Conservation (phyloP, 2,888 invertebrate species). For the Autographa gamma region DNA sequence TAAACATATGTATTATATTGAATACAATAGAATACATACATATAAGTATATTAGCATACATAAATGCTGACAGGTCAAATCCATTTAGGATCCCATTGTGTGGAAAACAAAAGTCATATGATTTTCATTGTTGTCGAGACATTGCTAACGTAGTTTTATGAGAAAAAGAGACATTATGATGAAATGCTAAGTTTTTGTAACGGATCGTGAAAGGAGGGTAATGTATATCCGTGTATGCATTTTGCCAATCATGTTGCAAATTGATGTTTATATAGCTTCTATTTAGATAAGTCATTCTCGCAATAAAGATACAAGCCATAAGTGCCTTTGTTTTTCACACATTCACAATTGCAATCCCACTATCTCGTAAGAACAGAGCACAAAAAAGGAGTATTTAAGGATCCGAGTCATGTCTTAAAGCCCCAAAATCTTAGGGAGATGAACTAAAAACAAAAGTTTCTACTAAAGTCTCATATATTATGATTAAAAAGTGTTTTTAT, state of each 20-base stretch:
- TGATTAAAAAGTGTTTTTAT: no score
- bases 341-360: no score
- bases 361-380: no score
- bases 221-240: constrained; percentile 12
- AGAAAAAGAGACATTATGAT: constrained; percentile 17
- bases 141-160: constrained; percentile 25
- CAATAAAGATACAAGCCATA: no score
- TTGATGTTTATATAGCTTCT: neutral
- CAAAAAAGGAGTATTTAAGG: no score
- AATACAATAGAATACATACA: constrained; percentile 21
- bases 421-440: no score
- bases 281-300: neutral
- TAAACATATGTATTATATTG: neutral
- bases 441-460: no score
- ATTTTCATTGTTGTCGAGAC: constrained; percentile 18
- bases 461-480: no score
- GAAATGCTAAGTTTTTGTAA: constrained; percentile 25
- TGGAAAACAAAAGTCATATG: constrained; percentile 2
- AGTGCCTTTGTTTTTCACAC: no score
- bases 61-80: constrained; percentile 34
- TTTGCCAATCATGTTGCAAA: constrained; percentile 9
- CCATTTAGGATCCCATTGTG: constrained; percentile 20
- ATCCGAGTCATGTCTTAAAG: no score
- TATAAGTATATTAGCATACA: constrained; percentile 25
- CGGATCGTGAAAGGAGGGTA: constrained; percentile 20